Conservation (phyloP, 2,888 invertebrate genomes). For the Calephelis perditalis region DNA sequence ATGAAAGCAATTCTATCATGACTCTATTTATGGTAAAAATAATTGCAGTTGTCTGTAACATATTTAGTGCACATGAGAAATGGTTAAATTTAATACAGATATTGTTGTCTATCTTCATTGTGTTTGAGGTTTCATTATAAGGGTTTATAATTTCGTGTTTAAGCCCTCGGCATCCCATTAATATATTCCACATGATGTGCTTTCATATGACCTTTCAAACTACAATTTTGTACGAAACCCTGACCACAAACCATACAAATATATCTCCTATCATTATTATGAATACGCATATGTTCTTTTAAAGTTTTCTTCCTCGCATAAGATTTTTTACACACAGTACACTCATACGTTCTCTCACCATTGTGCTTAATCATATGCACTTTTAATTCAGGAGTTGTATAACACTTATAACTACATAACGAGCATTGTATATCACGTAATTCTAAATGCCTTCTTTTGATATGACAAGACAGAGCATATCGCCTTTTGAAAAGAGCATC, state of each 20-base stretch:
- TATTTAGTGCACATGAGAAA: too few species aligned
- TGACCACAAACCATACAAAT: slow-evolving; percentile 64
- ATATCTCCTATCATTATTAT: slow-evolving; percentile 52
- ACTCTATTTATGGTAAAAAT: too few species aligned
- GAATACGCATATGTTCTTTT: slow-evolving; percentile 47
- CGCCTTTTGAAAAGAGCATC: slow-evolving; percentile 35
- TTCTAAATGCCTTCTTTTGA: slow-evolving; percentile 56
- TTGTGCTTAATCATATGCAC: slow-evolving; percentile 45
- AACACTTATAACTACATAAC: slow-evolving; percentile 48
- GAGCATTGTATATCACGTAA: slow-evolving; percentile 45
- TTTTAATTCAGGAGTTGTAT: slow-evolving; percentile 39
- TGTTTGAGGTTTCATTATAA: too few species aligned
- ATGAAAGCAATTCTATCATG: too few species aligned
- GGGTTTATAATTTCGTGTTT: too few species aligned
- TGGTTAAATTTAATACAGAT: too few species aligned
- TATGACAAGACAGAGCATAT: slow-evolving; percentile 45
- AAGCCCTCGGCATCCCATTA: background rate
- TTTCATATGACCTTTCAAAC: slow-evolving; percentile 63
- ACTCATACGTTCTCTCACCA: slow-evolving; percentile 43
- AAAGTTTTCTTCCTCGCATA: slow-evolving; percentile 48
- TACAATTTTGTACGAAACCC: slow-evolving; percentile 65
- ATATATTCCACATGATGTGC: slow-evolving; percentile 46
- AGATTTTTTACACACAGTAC: slow-evolving; percentile 56
- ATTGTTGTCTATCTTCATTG: too few species aligned
- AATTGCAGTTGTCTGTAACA: too few species aligned